These are phyloP conservation scores for Pyrochroa serraticornis DNA, from an alignment of 2,888 invertebrate species.

Conservation along the genomic window DNA sequence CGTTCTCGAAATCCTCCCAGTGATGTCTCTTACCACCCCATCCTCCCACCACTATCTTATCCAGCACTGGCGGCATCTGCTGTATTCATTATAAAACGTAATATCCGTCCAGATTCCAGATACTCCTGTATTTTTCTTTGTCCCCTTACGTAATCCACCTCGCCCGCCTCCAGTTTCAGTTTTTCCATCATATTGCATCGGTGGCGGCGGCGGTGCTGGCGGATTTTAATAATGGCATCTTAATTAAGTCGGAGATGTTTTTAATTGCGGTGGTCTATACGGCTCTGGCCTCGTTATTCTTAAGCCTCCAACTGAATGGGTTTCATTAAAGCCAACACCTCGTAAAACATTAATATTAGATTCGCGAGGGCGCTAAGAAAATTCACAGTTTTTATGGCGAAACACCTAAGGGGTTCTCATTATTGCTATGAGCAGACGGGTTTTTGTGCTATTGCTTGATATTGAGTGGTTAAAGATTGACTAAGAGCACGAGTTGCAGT, in stretches of 20 bases:
- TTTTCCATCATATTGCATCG: constrained; percentile 48
- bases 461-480: no score
- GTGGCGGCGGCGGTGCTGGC: constrained; percentile 21
- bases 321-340: constrained; percentile 57
- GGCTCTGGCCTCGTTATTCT: constrained; percentile 52
- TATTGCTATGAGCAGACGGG: no score
- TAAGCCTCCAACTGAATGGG: constrained; percentile 50
- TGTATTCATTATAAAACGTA: constrained; percentile 55
- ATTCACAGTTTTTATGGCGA: no score
- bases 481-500: no score
- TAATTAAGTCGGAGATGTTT: constrained; percentile 59
- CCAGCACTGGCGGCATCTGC: constrained; percentile 43
- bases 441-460: no score
- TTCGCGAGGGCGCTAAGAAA: constrained; percentile 13
- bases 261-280: constrained; percentile 56
- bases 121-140: constrained; percentile 50
- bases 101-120: constrained; percentile 52
- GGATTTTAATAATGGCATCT: constrained; percentile 58
- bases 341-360: constrained; percentile 56
- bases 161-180: constrained; percentile 19
- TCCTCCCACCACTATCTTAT: constrained; percentile 21
- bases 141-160: constrained; percentile 43
- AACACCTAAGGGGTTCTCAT: no score
- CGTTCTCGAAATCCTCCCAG: no score
- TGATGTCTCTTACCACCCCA: constrained; percentile 16